phyloP scores from a whole-genome alignment of 2,888 invertebrate genomes.

The Sisyra terminalis region DNA sequence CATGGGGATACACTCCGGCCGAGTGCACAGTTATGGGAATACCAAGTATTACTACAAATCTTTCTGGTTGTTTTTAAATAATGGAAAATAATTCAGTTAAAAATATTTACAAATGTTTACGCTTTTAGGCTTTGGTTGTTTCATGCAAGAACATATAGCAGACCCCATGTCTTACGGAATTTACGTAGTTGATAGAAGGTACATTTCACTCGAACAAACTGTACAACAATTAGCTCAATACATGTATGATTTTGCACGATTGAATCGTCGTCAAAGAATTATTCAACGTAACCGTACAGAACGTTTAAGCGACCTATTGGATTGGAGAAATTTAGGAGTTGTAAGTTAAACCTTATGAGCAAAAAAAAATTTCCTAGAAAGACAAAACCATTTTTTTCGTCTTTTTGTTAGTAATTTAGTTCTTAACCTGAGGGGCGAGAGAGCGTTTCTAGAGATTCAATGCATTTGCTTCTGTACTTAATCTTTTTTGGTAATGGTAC shows the following conservation, averaged over 20 bases:
- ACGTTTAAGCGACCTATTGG: conserved; percentile 86
- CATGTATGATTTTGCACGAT: conserved; percentile 84
- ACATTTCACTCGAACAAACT: conserved; percentile 77
- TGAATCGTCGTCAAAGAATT: conserved; percentile 88
- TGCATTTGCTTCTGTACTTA: no score
- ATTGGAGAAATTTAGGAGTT: conserved; percentile 95
- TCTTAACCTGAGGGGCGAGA: no score
- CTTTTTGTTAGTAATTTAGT: no score
- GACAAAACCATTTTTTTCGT: no score
- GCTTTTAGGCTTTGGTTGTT: conserved; percentile 78
- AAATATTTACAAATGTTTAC: neutral
- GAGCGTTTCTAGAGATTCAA: no score
- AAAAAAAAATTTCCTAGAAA: no score
- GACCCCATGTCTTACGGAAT: conserved; percentile 98
- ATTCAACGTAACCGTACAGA: conserved; percentile 97
- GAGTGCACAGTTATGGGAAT: conserved; percentile 99
- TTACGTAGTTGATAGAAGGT: conserved; percentile 91
- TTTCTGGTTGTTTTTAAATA: conserved; percentile 61
- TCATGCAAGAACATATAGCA: conserved; percentile 94
- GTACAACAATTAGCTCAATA: conserved; percentile 79
- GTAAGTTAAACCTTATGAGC: conserved; percentile 52
- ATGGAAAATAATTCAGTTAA: neutral
- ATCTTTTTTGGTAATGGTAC: no score
- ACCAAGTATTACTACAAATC: conserved; percentile 92
- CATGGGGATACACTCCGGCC: conserved; percentile 99